These are phyloP conservation scores for Merluccius polli DNA, from an alignment of 2,797 vertebrate species.

Conservation along the genomic window DNA sequence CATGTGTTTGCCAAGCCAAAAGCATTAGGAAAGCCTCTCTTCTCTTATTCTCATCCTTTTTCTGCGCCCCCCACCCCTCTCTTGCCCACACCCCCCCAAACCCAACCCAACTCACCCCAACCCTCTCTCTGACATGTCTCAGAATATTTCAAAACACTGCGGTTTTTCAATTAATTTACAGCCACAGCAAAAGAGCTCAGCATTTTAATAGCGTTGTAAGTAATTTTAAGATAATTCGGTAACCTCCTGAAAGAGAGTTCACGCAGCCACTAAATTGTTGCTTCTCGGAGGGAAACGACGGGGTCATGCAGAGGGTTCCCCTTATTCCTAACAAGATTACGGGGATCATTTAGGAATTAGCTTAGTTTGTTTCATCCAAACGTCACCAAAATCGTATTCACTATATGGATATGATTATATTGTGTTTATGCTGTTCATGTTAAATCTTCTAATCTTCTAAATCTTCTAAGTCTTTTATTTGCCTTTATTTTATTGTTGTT, in stretches of 20 bases:
- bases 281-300: slow-evolving; percentile 65
- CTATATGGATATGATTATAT: no score
- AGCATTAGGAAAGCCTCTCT: slow-evolving; percentile 85
- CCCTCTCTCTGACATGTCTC: slow-evolving; percentile 42
- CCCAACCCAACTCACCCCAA: slow-evolving; percentile 15
- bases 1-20: slow-evolving; percentile 84
- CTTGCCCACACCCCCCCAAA: not conserved
- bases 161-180: slow-evolving; percentile 95
- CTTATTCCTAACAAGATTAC: slow-evolving; percentile 59
- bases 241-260: slow-evolving; percentile 90
- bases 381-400: slow-evolving; percentile 17
- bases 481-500: no score
- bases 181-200: slow-evolving; percentile 90
- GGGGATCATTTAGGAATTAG: slow-evolving; percentile 50
- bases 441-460: no score
- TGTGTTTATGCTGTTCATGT: no score
- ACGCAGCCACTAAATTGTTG: slow-evolving; percentile 85
- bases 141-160: slow-evolving; percentile 86
- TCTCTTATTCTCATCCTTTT: slow-evolving; percentile 49
- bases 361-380: slow-evolving; percentile 39
- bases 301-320: slow-evolving; percentile 61
- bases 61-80: not conserved
- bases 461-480: no score
- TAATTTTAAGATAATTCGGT: slow-evolving; percentile 95
- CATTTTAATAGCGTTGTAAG: slow-evolving; percentile 92